Base-by-base conservation (phyloP, 2,113 vertebrate genomes). In the Scolopax mira region DNA sequence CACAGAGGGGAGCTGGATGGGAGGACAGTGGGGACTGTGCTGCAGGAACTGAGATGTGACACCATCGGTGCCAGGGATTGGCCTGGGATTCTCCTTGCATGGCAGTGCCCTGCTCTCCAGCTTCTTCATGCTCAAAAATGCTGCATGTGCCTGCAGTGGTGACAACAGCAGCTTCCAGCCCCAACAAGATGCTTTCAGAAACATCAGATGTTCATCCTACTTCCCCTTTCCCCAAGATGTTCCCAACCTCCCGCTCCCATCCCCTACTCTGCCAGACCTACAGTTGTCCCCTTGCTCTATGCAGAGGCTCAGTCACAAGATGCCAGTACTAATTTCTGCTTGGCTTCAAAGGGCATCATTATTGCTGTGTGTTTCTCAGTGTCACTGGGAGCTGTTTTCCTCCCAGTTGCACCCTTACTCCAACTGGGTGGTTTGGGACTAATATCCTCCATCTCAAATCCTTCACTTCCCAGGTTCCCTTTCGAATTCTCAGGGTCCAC, bases 121-220 rank as follows among this genome's bases (percentile, higher is more conserved):
- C 51, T 62, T 83, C 31, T 58, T 80, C 77, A n/a, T 19, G 24
- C 49, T 74, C 65, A 21, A 15, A 83, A 90, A 42, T 39, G 48
- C 65, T 61, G 60, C 33, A 42, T 0, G 0, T 49, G 7, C 28
- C 72, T 86, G 65, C 78, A 55, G 51, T 1, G 1, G 72, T 28
- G 60, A 80, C 0, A 1, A 28, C 57, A 54, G 70, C 31, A 84
- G 61, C 52, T 27, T 78, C 80, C 9, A 44, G 58, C 39, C n/a
- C 70, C 30, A 81, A 27, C 23, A 37, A 85, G 62, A 37, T 82
- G 41, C 42, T 54, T 84, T 30, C 46, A 79, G 62, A 57, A 42
- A 55, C 28, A 25, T 64, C 35, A 64, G 33, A 58, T n/a, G 35
- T 57, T 90, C 24, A 42, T 33, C 52, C 19, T 75, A 6, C 42